These are phyloP conservation scores for Conus ventricosus DNA, from an alignment of 1,140 invertebrate genomes.

Conservation along the genomic window DNA sequence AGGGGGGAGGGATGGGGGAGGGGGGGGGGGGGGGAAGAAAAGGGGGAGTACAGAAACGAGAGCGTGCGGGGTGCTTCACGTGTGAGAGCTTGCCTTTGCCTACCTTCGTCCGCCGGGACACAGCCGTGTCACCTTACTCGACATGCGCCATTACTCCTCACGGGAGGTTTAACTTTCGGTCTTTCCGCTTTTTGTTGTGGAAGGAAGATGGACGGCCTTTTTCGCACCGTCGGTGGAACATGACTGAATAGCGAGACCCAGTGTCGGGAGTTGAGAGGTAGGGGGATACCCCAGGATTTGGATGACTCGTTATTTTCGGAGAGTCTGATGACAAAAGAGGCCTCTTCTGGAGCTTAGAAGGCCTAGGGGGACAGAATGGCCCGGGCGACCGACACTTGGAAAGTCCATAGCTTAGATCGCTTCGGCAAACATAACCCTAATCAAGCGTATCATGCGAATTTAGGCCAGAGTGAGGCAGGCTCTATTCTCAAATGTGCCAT, in stretches of 20 bases:
- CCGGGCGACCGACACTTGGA: too few relatives aligned
- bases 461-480: too few relatives aligned
- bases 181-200: not conserved
- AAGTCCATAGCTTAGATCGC: too few relatives aligned
- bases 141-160: conserved; percentile 4
- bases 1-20: too few relatives aligned
- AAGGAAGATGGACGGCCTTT: not conserved
- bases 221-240: not conserved
- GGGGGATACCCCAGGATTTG: not conserved
- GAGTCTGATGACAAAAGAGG: not conserved
- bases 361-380: not conserved
- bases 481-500: not conserved
- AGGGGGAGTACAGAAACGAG: not conserved
- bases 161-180: conserved; percentile 4
- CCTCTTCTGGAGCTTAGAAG: not conserved
- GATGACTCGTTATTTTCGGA: not conserved
- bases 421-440: not conserved
- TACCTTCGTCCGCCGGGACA: not conserved
- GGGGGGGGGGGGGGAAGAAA: too few relatives aligned
- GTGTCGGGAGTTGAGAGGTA: not conserved
- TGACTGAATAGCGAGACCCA: not conserved
- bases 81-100: not conserved
- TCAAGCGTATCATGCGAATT: not conserved
- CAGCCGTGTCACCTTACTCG: not conserved
- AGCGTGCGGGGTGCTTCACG: not conserved